Conservation (phyloP, 2,888 invertebrate species). For the Drosophila limbata region DNA sequence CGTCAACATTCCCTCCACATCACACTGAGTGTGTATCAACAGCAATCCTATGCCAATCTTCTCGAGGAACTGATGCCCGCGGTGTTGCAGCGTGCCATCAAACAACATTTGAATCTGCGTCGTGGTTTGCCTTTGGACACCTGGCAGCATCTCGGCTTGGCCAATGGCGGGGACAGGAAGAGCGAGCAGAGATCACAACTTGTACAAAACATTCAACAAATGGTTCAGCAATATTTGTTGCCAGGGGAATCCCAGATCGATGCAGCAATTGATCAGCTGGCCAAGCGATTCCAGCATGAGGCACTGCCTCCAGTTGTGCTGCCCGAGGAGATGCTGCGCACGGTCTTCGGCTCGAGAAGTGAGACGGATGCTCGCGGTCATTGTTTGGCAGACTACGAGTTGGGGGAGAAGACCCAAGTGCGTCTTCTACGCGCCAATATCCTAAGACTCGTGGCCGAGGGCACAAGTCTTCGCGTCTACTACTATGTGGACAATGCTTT, state of each 20-base stretch:
- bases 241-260: constrained; percentile 87
- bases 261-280: constrained; percentile 94
- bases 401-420: constrained; percentile 87
- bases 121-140: constrained; percentile 93
- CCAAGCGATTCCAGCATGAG: constrained; percentile 93
- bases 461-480: constrained; percentile 88
- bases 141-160: constrained; percentile 90
- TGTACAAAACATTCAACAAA: constrained; percentile 85
- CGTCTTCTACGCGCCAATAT: constrained; percentile 87
- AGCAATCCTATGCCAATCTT: constrained; percentile 95
- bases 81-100: constrained; percentile 90
- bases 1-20: constrained; percentile 96
- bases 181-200: constrained; percentile 85
- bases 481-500: constrained; percentile 94
- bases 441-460: constrained; percentile 88
- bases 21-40: constrained; percentile 96
- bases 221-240: constrained; percentile 33
- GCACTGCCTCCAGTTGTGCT: constrained; percentile 93
- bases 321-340: constrained; percentile 89
- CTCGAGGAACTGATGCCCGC: constrained; percentile 92
- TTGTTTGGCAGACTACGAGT: constrained; percentile 73
- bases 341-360: constrained; percentile 91
- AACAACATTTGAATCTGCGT: constrained; percentile 90
- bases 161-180: constrained; percentile 86
- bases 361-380: constrained; percentile 88